Percentiles rank a stretch among this genome's conserved stretches.
Evolutionary conservation across 2,797 vertebrate species (phyloP).

Genomic region (Sorex maritimensis): DNA sequence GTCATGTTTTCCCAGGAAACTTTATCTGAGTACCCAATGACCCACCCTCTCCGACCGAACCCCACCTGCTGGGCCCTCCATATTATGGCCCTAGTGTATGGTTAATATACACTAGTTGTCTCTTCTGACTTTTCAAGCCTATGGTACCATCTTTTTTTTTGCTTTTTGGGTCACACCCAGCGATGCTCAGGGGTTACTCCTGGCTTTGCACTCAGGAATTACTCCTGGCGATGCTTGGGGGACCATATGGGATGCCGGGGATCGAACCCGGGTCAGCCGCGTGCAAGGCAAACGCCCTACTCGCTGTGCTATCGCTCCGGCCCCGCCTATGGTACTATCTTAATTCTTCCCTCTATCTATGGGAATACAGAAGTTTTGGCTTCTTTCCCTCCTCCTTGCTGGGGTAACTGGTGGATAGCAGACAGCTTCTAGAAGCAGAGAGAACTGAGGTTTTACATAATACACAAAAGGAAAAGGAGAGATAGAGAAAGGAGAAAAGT

Average conservation of each 20-base stretch:
- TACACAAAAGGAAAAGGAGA: too few relatives aligned
- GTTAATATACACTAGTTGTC: not conserved
- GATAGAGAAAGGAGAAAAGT: too few relatives aligned
- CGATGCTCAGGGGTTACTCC: too few relatives aligned
- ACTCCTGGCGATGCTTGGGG: too few relatives aligned
- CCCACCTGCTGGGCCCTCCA: not conserved
- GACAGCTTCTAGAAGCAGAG: not conserved
- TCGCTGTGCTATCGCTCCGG: too few relatives aligned
- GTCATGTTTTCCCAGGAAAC: not conserved
- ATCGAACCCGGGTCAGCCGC: too few relatives aligned
- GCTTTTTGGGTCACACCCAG: too few relatives aligned
- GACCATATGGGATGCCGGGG: too few relatives aligned
- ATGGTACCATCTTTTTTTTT: not conserved
- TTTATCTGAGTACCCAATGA: not conserved
- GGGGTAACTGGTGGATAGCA: not conserved
- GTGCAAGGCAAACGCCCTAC: too few relatives aligned
- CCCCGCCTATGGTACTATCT: not conserved
- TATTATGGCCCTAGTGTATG: not conserved
- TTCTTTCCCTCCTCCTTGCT: not conserved
- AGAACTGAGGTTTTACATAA: not conserved
- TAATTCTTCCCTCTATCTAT: constrained; percentile 3
- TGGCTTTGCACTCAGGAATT: too few relatives aligned
- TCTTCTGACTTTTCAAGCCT: not conserved
- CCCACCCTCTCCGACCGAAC: not conserved
- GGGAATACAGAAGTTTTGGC: not conserved